phyloP scores from a whole-genome alignment of 2,888 invertebrate species.

The Caenorhabditis sp. region DNA sequence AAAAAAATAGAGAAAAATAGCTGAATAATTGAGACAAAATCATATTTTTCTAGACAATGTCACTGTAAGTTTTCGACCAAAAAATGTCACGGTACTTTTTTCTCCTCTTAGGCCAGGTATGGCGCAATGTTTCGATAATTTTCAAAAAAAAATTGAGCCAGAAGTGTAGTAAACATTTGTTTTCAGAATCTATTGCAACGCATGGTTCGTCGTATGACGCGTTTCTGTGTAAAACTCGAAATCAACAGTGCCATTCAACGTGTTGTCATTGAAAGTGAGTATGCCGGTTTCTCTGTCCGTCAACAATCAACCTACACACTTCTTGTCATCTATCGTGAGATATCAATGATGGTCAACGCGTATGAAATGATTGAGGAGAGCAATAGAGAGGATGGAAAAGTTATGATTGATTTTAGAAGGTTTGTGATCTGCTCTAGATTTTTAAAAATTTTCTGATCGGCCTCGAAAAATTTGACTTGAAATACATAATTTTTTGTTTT shows the following conservation, averaged over 20 bases:
- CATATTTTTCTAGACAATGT: too few relatives aligned
- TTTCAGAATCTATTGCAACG: conserved; percentile 80
- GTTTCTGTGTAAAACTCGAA: conserved; percentile 81
- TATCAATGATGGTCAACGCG: conserved; percentile 78
- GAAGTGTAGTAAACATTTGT: neutral
- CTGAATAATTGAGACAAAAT: too few relatives aligned
- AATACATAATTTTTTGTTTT: too few relatives aligned
- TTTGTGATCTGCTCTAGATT: too few relatives aligned
- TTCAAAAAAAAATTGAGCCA: too few relatives aligned
- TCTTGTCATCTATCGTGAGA: conserved; percentile 30
- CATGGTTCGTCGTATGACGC: conserved; percentile 88
- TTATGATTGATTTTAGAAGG: conserved; percentile 62
- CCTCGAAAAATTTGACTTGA: too few relatives aligned
- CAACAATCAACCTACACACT: conserved; percentile 8
- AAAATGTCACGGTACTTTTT: too few relatives aligned
- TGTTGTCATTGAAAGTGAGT: conserved; percentile 22
- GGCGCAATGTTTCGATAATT: too few relatives aligned
- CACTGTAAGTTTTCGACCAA: too few relatives aligned
- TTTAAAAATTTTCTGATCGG: too few relatives aligned
- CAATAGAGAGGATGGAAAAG: conserved; percentile 76
- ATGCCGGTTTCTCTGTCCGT: conserved; percentile 24
- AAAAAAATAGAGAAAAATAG: too few relatives aligned
- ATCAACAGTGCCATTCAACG: conserved; percentile 14
- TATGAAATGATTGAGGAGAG: conserved; percentile 84
- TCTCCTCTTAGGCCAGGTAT: too few relatives aligned